phyloP scores from a whole-genome alignment of 2,888 invertebrate species.

The Heteropelma amictum region DNA sequence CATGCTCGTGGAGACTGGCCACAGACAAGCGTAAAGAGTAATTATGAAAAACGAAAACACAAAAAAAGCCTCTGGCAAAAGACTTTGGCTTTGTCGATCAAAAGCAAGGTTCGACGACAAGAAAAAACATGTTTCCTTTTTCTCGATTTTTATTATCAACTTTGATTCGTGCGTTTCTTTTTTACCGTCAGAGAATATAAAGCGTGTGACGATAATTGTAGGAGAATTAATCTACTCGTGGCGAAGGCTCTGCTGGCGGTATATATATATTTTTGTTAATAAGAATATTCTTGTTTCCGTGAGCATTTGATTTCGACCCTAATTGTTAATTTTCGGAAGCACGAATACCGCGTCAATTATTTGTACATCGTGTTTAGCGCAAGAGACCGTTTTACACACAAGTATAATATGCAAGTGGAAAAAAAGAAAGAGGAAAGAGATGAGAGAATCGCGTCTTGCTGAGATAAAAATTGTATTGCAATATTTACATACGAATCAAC shows the following conservation, averaged over 20 bases:
- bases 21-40: slow-evolving; percentile 57
- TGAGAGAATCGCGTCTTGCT: slow-evolving; percentile 1
- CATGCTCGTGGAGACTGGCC: slow-evolving; percentile 71
- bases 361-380: slow-evolving; percentile 42
- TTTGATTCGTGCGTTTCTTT: slow-evolving; percentile 9
- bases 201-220: slow-evolving; percentile 25
- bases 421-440: neutral
- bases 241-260: slow-evolving; percentile 46
- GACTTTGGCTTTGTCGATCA: no score
- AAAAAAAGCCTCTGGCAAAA: neutral
- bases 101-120: no score
- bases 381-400: no score
- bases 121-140: slow-evolving; percentile 13
- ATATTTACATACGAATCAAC: slow-evolving; percentile 47
- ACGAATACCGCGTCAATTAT: slow-evolving; percentile 43
- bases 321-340: slow-evolving; percentile 39
- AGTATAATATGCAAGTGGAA: neutral
- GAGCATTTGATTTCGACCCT: slow-evolving; percentile 36
- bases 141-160: slow-evolving; percentile 27
- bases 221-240: slow-evolving; percentile 18
- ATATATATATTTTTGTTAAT: slow-evolving; percentile 30
- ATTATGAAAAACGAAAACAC: neutral
- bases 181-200: slow-evolving; percentile 28
- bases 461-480: slow-evolving; percentile 23
- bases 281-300: slow-evolving; percentile 30